These are phyloP conservation scores for Hystrix brachyura DNA, from an alignment of 2,113 vertebrate genomes.

Conservation along the genomic window DNA sequence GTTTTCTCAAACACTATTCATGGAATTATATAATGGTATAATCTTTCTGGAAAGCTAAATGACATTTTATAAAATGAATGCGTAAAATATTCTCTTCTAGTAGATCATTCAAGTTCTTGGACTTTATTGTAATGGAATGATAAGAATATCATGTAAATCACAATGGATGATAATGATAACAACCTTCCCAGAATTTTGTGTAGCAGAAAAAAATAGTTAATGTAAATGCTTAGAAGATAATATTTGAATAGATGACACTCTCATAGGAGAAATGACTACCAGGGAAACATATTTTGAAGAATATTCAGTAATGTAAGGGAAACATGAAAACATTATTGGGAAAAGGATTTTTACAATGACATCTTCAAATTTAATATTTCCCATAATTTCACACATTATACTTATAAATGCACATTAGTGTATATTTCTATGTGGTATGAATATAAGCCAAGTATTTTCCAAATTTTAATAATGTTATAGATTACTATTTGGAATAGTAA, in stretches of 20 bases:
- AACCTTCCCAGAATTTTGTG: not conserved
- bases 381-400: not conserved
- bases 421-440: not conserved
- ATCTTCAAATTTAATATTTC: conserved; percentile 43
- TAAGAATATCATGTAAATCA: conserved; percentile 12
- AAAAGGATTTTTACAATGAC: not conserved
- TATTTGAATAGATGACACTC: not conserved
- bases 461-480: not conserved
- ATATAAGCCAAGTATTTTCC: not conserved
- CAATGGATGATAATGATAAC: not conserved
- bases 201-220: not conserved
- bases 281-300: conserved; percentile 6
- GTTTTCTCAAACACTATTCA: not conserved
- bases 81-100: not conserved
- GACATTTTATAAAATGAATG: not conserved
- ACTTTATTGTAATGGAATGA: not conserved
- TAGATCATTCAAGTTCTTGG: not conserved
- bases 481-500: not conserved
- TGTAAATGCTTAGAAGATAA: not conserved
- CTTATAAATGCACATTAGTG: not conserved
- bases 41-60: not conserved
- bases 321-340: not conserved
- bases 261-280: not conserved
- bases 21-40: not conserved
- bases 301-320: not conserved